Evolutionary conservation across 2,113 vertebrate genomes (phyloP), one percentile per base, ranked within the genome.

Genomic region (Rhinichthys klamathensis): DNA sequence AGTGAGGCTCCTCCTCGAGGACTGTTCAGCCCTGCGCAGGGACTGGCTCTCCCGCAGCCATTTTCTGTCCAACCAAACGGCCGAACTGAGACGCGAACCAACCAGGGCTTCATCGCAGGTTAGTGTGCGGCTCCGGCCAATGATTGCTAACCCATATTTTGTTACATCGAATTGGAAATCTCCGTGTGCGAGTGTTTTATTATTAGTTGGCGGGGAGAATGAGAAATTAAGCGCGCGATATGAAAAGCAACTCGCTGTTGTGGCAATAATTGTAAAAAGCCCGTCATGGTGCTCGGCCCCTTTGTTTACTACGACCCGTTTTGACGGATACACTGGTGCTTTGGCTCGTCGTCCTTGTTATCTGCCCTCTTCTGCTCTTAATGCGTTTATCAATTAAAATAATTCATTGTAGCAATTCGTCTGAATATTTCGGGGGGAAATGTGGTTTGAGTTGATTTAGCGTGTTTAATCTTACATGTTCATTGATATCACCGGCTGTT

Each of bases 1-100:
- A 35, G 12, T 18, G 12, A 41, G 23, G 9, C 6, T 58, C 23
- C 6, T 82, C 63, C 44, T 32, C 30, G 30, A 38, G 49, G 2
- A 10, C 30, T 2, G 80, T 67, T 67, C 25, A 82, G 46, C 21
- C 80, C 94, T 95, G 97, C 96, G 96, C 96, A 96, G 97, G 97
- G 97, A 99, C 97, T 99, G 97, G 97, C 96, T 96, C 96, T 96
- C 97, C 96, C 95, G 96, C 97, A 99, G 97, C 97, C 97, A 98
- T 99, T 98, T 98, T 97, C 96, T 95, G 97, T 97, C 97, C 97
- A 98, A 99, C 81, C 81, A 83, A 23, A 83, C 81, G 81, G 67
- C 81, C 65, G 81, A 83, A 25, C 65, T 58, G 81, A 83, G 49
- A 25, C 49, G 63, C 72, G 67, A 58, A 83, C 81, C 81, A 83